Conservation (phyloP, 2,113 vertebrate species). For the Synchiropus splendidus region DNA sequence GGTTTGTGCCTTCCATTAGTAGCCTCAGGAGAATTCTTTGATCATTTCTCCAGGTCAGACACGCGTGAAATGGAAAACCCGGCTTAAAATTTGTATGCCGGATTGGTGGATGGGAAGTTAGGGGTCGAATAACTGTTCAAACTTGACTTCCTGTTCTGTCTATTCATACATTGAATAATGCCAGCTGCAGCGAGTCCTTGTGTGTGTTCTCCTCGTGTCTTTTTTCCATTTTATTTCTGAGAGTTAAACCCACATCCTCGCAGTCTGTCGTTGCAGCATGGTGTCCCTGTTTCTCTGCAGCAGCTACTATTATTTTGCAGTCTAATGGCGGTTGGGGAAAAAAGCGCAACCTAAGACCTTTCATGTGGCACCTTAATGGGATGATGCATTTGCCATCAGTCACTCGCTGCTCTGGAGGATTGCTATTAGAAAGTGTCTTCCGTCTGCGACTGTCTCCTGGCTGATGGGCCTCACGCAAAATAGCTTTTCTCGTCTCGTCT, state of each 20-base stretch:
- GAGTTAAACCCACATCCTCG: too few species aligned
- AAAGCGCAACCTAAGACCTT: constrained; percentile 20
- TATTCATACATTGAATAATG: too few species aligned
- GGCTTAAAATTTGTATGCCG: too few species aligned
- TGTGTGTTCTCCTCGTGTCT: too few species aligned
- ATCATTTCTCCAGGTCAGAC: constrained; percentile 1
- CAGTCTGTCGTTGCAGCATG: too few species aligned
- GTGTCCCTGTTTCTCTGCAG: constrained; percentile 7
- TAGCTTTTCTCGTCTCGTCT: neutral
- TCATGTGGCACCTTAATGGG: constrained; percentile 25
- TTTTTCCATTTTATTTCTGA: too few species aligned
- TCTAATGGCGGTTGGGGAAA: constrained; percentile 16
- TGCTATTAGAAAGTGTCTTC: constrained; percentile 15
- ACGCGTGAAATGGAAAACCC: constrained; percentile 15
- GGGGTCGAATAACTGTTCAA: constrained; percentile 2
- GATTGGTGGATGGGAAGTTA: too few species aligned
- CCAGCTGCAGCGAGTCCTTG: too few species aligned
- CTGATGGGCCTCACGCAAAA: constrained; percentile 5
- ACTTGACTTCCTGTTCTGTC: constrained; percentile 1
- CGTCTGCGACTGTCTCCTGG: constrained; percentile 16
- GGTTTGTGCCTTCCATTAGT: constrained; percentile 65
- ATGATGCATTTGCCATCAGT: constrained; percentile 12
- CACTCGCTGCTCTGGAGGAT: constrained; percentile 7
- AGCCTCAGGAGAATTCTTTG: neutral
- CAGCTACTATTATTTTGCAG: constrained; percentile 18